Percentiles rank a stretch among this genome's conserved stretches.
Evolutionary conservation across 2,113 vertebrate species (phyloP).

Genomic region (Otocyon megalotis): DNA sequence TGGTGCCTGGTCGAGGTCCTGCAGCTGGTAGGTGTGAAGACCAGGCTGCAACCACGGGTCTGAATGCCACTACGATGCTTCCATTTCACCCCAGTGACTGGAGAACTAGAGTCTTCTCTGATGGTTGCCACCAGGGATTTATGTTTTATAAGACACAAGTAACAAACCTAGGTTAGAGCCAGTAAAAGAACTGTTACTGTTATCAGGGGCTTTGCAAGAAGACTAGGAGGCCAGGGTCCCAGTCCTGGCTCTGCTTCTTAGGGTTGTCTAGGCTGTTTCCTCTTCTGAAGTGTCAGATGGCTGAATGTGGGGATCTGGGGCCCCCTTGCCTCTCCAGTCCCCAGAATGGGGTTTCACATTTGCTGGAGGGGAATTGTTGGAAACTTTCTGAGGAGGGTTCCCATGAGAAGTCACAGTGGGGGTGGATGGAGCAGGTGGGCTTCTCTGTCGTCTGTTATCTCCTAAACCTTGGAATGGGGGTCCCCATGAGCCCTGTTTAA

Average conservation of each 20-base stretch:
- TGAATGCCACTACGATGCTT: rapidly evolving
- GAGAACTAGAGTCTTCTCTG: background rate
- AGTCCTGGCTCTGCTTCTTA: background rate
- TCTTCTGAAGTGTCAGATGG: background rate
- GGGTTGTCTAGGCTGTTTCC: background rate
- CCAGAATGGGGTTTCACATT: background rate
- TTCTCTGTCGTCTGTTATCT: background rate
- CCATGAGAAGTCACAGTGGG: background rate
- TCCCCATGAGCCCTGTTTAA: background rate
- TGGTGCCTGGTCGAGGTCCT: background rate
- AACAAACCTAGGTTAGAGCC: background rate
- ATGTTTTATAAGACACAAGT: background rate
- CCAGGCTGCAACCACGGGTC: background rate
- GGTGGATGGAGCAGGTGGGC: background rate
- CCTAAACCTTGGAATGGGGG: background rate
- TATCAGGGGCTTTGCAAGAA: background rate
- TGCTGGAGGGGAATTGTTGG: background rate
- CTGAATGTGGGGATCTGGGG: background rate
- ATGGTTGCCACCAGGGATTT: rapidly evolving
- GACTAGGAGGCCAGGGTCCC: background rate
- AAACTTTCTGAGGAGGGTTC: background rate
- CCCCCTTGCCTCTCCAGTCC: no score
- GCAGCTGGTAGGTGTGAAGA: background rate
- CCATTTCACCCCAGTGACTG: background rate
- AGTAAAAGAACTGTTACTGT: rapidly evolving